Evolutionary conservation across 2,113 vertebrate species (phyloP).

Genomic region (Suricata suricatta): DNA sequence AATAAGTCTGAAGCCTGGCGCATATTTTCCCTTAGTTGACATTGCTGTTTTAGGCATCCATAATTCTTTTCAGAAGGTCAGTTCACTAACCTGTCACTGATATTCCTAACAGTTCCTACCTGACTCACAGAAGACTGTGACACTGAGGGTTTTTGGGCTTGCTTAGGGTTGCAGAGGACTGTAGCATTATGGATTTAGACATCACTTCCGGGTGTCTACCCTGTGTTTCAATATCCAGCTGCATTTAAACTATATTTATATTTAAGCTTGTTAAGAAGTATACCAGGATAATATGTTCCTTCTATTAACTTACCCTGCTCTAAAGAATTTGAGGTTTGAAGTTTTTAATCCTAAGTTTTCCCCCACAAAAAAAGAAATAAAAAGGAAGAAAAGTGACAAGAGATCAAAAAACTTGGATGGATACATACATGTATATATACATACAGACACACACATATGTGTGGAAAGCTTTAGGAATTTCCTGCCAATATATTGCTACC

Average conservation of each 20-base stretch:
- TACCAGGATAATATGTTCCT: neutral
- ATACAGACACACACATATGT: neutral
- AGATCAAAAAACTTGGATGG: conserved; percentile 55
- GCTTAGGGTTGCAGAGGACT: neutral
- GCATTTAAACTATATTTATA: neutral
- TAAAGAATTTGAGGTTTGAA: neutral
- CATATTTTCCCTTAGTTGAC: neutral
- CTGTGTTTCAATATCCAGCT: neutral
- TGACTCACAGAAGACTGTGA: neutral
- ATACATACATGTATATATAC: neutral
- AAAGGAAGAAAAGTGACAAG: conserved; percentile 51
- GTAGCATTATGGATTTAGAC: neutral
- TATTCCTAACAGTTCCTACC: neutral
- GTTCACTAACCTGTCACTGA: neutral
- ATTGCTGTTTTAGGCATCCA: neutral
- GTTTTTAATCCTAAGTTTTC: conserved; percentile 5
- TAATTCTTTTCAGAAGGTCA: neutral
- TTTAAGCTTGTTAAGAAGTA: neutral
- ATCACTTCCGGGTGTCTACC: neutral
- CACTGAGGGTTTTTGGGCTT: neutral
- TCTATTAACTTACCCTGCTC: accelerated
- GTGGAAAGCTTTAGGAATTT: neutral
- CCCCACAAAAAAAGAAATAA: conserved; percentile 57
- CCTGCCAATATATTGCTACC: conserved; percentile 53
- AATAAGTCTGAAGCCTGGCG: neutral